Base-by-base conservation (phyloP, 2,797 vertebrate genomes). In the Schizothorax lantsangensis region DNA sequence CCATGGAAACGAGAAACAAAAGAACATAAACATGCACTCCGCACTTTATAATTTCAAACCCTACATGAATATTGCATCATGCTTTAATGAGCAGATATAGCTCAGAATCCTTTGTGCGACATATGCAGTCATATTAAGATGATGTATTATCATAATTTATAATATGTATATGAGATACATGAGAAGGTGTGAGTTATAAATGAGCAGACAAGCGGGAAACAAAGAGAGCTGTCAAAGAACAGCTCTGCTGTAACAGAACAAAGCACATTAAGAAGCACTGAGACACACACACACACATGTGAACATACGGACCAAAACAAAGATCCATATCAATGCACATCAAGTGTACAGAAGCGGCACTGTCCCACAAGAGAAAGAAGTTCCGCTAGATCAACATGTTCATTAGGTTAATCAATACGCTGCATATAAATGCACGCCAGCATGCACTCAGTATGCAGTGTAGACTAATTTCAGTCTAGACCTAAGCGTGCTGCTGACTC, bases 1-100 rank as follows among this genome's bases (percentile, higher is more conserved):
- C 84, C 88, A 89, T 87, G 87, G 64, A 77, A 89, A 88, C 80
- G n/a, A 52, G 79, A 88, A 90, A 87, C 86, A 89, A 87, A 87
- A 88, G 84, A 83, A 69, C 64, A 47, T 80, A 88, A 88, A 88
- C 89, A 89, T 75, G 26, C 21, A 59, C 26, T 52, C 59, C 21
- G 15, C n/a, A 74, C 71, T 86, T 84, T 86, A 71, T 36, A 62
- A 77, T 89, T 69, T 72, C 38, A 75, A 78, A 87, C 12, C 79
- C 49, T 45, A 45, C 49, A 62, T 86, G 49, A 62, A 64, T 71
- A 62, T 89, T 84, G 77, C 52, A 72, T 75, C 82, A 87, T 23
- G 12, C 74, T 12, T 79, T 62, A 83, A 54, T 69, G 36, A 68
- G 45, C 36, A 57, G 38, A 68, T 77, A 36, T 52, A 54, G 14